phyloP scores from a whole-genome alignment of 2,797 vertebrate genomes.

The Sciurus carolinensis region DNA sequence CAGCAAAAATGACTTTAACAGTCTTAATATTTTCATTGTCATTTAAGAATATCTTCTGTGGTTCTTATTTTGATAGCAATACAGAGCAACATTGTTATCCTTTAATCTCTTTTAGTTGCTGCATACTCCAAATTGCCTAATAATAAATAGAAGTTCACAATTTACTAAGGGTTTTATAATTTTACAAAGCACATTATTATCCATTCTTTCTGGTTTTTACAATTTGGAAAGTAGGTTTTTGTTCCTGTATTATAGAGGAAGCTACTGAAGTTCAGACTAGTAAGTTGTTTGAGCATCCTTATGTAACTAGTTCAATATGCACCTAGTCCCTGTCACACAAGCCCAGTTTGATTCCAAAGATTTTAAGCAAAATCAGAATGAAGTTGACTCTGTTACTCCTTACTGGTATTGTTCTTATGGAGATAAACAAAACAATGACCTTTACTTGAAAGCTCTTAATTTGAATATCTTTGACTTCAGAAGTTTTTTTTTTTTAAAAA shows the following conservation, averaged over 20 bases:
- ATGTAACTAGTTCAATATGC: accelerated
- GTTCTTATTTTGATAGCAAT: conserved; percentile 20
- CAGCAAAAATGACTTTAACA: background rate
- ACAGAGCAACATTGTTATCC: background rate
- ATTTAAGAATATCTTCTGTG: background rate
- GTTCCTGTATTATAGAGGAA: background rate
- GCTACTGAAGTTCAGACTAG: background rate
- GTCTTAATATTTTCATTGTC: background rate
- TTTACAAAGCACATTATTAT: background rate
- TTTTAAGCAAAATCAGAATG: background rate
- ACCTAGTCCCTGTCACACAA: background rate
- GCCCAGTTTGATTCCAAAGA: background rate
- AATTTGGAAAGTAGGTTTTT: background rate
- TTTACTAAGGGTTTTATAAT: background rate
- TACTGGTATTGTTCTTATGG: background rate
- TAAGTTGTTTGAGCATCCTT: background rate
- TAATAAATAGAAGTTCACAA: background rate
- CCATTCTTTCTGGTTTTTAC: background rate
- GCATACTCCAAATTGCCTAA: background rate
- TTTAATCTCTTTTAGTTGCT: background rate
- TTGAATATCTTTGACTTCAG: background rate
- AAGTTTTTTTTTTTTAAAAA: background rate
- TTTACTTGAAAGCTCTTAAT: background rate
- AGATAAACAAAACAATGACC: background rate
- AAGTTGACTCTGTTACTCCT: background rate